Conservation (phyloP, 2,113 vertebrate species). For the Sebastes fasciatus region DNA sequence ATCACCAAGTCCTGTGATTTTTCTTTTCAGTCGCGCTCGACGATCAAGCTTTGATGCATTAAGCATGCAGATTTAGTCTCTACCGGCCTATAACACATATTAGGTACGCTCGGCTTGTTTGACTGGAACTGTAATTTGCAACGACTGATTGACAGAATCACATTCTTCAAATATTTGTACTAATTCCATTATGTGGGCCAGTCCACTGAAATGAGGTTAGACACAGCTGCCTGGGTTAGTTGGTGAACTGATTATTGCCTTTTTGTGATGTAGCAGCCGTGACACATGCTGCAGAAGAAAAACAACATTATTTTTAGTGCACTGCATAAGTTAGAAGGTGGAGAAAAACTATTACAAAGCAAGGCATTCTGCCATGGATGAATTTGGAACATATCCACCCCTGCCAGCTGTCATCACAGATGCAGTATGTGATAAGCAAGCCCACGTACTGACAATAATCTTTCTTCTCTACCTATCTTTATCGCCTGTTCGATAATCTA, state of each 20-base stretch:
- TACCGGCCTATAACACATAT: conserved; percentile 33
- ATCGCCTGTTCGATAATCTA: conserved; percentile 10
- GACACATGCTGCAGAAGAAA: neutral
- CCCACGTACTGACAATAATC: neutral
- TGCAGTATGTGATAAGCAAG: conserved; percentile 23
- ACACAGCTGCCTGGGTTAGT: conserved; percentile 26
- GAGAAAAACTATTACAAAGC: conserved; percentile 16
- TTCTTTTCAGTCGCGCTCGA: conserved; percentile 9
- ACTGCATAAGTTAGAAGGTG: neutral
- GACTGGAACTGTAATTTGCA: conserved; percentile 68
- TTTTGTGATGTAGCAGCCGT: neutral
- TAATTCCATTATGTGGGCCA: conserved; percentile 73
- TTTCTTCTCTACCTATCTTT: conserved; percentile 4
- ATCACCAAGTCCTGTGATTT: conserved; percentile 53
- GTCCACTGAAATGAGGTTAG: conserved; percentile 64
- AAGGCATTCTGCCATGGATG: neutral
- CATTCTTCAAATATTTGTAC: conserved; percentile 78
- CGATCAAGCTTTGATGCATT: conserved; percentile 61
- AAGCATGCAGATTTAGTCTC: conserved; percentile 52
- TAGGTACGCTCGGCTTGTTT: conserved; percentile 51
- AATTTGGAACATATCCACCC: neutral
- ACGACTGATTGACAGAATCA: conserved; percentile 70
- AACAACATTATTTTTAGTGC: neutral
- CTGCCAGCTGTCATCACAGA: conserved; percentile 4
- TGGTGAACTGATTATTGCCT: conserved; percentile 9